phyloP scores from a whole-genome alignment of 2,113 vertebrate species.

The Caranx ignobilis region DNA sequence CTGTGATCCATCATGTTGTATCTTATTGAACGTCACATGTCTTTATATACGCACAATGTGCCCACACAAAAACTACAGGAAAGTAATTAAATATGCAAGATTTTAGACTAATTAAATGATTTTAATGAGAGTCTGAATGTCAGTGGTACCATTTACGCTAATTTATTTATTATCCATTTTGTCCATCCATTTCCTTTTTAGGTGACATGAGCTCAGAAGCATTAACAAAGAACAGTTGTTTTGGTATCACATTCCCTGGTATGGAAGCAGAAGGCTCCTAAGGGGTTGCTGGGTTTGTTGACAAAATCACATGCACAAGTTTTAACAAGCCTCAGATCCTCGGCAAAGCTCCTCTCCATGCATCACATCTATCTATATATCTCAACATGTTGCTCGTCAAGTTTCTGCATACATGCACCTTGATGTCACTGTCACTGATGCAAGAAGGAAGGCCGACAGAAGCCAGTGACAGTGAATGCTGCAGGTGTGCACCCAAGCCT shows the following conservation, averaged over 20 bases:
- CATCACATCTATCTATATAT: neutral
- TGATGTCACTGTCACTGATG: neutral
- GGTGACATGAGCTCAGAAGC: neutral
- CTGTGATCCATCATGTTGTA: neutral
- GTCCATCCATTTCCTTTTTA: neutral
- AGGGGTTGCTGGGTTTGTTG: slow-evolving; percentile 42
- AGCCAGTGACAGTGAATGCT: neutral
- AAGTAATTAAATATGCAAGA: neutral
- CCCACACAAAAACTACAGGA: too few species aligned
- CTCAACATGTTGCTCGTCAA: neutral
- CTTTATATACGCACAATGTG: neutral
- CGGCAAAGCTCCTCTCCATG: neutral
- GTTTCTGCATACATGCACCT: neutral
- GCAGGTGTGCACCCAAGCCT: neutral
- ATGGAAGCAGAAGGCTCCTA: slow-evolving; percentile 32
- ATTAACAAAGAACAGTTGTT: slow-evolving; percentile 53
- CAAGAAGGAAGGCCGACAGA: too few species aligned
- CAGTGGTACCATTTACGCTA: neutral
- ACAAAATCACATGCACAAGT: slow-evolving; percentile 64
- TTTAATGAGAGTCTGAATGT: neutral
- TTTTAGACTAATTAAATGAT: neutral
- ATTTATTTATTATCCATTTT: neutral
- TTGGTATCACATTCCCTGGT: slow-evolving; percentile 39
- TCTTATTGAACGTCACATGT: neutral
- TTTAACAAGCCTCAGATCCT: slow-evolving; percentile 43